A percentile compares a stretch with the other conserved stretches of the same genome.
Conservation (phyloP, 2,888 invertebrate genomes). For the Diaphora mendica region DNA sequence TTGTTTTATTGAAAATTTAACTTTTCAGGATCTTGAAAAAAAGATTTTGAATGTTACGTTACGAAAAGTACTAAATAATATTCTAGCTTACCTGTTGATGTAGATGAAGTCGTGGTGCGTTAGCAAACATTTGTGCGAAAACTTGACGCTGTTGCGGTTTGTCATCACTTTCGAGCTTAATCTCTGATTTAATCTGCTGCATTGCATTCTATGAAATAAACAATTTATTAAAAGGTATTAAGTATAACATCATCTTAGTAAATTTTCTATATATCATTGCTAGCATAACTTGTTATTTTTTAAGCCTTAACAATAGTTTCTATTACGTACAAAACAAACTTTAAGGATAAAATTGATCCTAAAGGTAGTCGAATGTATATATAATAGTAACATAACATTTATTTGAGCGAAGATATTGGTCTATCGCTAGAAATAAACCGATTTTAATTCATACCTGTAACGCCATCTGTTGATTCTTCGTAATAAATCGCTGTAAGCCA, state of each 20-base stretch:
- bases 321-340: neutral
- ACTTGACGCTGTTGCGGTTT: conserved; percentile 59
- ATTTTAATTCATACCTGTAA: conserved; percentile 63
- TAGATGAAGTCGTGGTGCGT: conserved; percentile 62
- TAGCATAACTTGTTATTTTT: no score
- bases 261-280: no score
- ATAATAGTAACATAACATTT: neutral
- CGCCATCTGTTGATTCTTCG: conserved; percentile 74
- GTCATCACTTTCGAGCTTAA: conserved; percentile 75
- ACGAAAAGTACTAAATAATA: neutral
- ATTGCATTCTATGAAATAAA: conserved; percentile 63
- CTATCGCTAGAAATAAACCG: neutral
- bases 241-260: neutral
- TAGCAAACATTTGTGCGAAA: conserved; percentile 57
- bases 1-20: no score
- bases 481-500: conserved; percentile 70
- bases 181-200: conserved; percentile 78
- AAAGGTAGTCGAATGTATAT: no score
- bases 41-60: neutral
- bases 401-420: neutral
- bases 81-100: conserved; percentile 60
- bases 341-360: no score
- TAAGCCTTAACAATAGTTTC: neutral
- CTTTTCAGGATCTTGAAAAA: no score
- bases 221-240: neutral